Conservation (phyloP, 2,113 vertebrate species). For the Micromys minutus region DNA sequence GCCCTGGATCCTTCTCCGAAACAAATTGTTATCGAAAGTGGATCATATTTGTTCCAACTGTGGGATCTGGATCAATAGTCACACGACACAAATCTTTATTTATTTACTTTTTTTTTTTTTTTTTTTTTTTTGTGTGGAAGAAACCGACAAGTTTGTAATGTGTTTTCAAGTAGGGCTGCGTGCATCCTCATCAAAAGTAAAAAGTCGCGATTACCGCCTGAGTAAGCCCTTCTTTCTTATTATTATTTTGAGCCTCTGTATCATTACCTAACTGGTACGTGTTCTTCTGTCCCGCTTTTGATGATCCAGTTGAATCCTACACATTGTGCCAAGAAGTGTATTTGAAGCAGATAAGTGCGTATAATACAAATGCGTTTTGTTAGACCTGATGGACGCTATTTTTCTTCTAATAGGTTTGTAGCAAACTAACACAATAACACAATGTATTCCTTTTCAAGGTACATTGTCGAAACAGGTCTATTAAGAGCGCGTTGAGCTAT, state of each 20-base stretch:
- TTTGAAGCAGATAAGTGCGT: constrained; percentile 81
- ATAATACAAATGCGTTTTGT: constrained; percentile 83
- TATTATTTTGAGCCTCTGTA: constrained; percentile 71
- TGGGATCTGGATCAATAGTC: constrained; percentile 50
- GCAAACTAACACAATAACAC: constrained; percentile 65
- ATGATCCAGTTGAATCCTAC: constrained; percentile 80
- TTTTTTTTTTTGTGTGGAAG: constrained; percentile 13
- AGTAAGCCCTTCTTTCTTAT: constrained; percentile 53
- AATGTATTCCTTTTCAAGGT: constrained; percentile 77
- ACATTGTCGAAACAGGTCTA: constrained; percentile 72
- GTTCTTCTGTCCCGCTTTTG: constrained; percentile 71
- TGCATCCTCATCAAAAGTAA: constrained; percentile 65
- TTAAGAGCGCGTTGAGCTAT: constrained; percentile 69
- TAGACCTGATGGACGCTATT: constrained; percentile 84
- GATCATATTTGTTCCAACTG: constrained; percentile 64
- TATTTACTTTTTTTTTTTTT: constrained; percentile 21
- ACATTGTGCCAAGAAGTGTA: constrained; percentile 82
- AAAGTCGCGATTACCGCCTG: constrained; percentile 53
- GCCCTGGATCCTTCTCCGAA: constrained; percentile 41
- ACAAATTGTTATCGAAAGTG: constrained; percentile 63
- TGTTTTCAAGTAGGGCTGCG: constrained; percentile 22
- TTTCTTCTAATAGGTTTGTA: constrained; percentile 79
- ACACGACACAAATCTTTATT: constrained; percentile 7
- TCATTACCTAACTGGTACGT: constrained; percentile 76
- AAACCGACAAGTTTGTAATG: constrained; percentile 1